phyloP scores from a whole-genome alignment of 2,113 vertebrate genomes.

The Mesoclemmys tuberculata region DNA sequence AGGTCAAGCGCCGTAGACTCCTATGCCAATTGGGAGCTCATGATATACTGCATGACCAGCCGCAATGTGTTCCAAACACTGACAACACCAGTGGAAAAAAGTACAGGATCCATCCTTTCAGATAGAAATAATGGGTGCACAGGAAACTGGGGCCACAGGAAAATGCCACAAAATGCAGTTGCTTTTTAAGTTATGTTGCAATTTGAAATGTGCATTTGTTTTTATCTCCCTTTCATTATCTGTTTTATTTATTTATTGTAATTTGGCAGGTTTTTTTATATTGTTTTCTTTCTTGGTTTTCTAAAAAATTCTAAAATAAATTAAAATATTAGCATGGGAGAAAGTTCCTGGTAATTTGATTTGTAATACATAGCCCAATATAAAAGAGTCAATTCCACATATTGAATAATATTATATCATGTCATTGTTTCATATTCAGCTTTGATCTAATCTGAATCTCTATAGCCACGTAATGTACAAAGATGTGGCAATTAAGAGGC shows the following conservation, averaged over 20 bases:
- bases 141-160: too few relatives aligned
- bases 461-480: neutral
- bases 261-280: neutral
- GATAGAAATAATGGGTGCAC: too few relatives aligned
- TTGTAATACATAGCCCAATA: neutral
- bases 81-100: too few relatives aligned
- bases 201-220: neutral
- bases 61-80: too few relatives aligned
- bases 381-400: neutral
- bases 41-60: too few relatives aligned
- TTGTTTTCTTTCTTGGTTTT: too few relatives aligned
- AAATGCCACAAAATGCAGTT: neutral
- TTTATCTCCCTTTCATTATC: neutral
- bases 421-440: neutral
- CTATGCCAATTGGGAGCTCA: too few relatives aligned
- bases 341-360: too few relatives aligned
- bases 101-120: too few relatives aligned
- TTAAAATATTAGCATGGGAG: too few relatives aligned
- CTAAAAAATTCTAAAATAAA: too few relatives aligned
- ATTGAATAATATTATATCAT: neutral
- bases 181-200: neutral
- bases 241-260: neutral
- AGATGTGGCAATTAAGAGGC: neutral
- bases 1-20: too few relatives aligned
- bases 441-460: neutral